Percentiles rank a stretch among this genome's conserved stretches.
These are phyloP conservation scores for Lithodes maja DNA, from an alignment of 2,888 invertebrate species.

Conservation along the genomic window DNA sequence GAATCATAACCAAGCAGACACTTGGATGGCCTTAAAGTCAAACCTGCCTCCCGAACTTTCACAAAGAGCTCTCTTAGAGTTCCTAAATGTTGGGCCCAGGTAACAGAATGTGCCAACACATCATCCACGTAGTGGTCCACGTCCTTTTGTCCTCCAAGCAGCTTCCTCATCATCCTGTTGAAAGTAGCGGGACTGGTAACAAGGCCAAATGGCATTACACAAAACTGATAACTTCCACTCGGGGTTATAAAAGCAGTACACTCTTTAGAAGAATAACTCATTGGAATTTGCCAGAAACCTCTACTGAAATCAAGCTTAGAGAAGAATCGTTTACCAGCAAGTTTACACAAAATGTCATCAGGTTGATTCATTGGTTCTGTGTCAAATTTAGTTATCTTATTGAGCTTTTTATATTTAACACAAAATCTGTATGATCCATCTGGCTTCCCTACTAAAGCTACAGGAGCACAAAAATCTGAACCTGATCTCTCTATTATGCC, in stretches of 20 bases:
- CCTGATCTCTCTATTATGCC: no score
- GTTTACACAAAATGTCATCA: slow-evolving; percentile 7
- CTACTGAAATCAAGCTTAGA: not conserved
- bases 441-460: slow-evolving; percentile 74
- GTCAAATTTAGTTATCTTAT: slow-evolving; percentile 13
- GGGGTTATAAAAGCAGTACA: not conserved
- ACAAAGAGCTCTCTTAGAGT: not conserved
- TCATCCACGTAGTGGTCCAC: slow-evolving; percentile 16
- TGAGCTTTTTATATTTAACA: slow-evolving; percentile 11
- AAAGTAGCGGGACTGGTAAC: not conserved
- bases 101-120: not conserved
- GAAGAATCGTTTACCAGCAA: not conserved
- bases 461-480: slow-evolving; percentile 72
- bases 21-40: not conserved
- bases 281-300: not conserved
- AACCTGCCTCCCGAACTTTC: slow-evolving; percentile 4
- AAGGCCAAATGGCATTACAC: not conserved
- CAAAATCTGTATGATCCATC: slow-evolving; percentile 60
- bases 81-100: not conserved
- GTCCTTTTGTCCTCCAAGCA: not conserved
- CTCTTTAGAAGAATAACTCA: not conserved
- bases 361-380: slow-evolving; percentile 14
- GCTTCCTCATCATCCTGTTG: slow-evolving; percentile 7
- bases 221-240: not conserved
- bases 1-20: not conserved